Percentiles rank a stretch among this genome's conserved stretches.
phyloP scores from a whole-genome alignment of 2,888 invertebrate species.

The Amiota communis region DNA sequence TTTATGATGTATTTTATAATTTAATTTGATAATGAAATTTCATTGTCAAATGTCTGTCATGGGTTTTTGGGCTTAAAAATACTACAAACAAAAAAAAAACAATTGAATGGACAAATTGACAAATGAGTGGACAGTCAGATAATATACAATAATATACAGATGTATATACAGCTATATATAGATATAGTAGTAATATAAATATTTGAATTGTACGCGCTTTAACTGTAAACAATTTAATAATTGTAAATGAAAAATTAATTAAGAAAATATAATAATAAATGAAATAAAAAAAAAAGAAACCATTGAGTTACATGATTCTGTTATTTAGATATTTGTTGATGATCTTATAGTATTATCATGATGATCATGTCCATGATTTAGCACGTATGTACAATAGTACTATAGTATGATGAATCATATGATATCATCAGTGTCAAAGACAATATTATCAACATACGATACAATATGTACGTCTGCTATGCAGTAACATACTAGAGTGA shows the following conservation, averaged over 20 bases:
- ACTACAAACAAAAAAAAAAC: not conserved
- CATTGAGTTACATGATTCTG: not conserved
- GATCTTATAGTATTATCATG: too few species aligned
- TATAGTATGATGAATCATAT: not conserved
- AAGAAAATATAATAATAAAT: not conserved
- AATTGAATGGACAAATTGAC: not conserved
- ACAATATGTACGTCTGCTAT: too few species aligned
- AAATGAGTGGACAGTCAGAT: not conserved
- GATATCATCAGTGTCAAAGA: not conserved
- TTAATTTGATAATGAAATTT: constrained; percentile 13
- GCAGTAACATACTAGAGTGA: too few species aligned
- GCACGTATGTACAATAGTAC: constrained; percentile 21
- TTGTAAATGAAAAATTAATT: constrained; percentile 13
- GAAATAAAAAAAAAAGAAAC: not conserved
- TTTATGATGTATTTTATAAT: not conserved
- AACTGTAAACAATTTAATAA: constrained; percentile 25
- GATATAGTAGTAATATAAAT: not conserved
- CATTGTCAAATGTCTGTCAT: not conserved
- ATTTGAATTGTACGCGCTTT: constrained; percentile 17
- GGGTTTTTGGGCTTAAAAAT: too few species aligned
- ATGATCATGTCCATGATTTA: constrained; percentile 23
- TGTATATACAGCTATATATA: too few species aligned
- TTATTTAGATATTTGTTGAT: not conserved
- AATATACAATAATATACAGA: too few species aligned
- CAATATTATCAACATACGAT: not conserved